Percentiles rank a stretch among this genome's conserved stretches.
Evolutionary conservation across 2,888 invertebrate species (phyloP).

Genomic region (Eumacrocentrus americanus): DNA sequence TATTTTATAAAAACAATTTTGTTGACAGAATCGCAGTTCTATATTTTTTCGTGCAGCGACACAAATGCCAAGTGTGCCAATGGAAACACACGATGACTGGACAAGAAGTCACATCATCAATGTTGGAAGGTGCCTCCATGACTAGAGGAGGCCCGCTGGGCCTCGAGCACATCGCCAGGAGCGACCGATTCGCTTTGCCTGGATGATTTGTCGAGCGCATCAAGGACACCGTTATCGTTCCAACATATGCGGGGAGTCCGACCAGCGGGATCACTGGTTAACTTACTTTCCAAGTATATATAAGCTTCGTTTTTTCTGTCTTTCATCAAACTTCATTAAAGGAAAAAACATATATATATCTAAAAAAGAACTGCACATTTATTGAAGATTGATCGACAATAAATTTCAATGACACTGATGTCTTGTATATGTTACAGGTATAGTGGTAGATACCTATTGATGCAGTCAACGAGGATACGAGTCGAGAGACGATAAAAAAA

Average conservation of each 20-base stretch:
- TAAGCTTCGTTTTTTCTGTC: not conserved
- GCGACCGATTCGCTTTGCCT: slow-evolving; percentile 41
- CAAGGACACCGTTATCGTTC: slow-evolving; percentile 50
- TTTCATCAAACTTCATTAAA: too few relatives aligned
- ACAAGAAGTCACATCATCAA: not conserved
- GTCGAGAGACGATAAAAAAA: not conserved
- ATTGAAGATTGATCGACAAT: not conserved
- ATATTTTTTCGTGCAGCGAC: too few relatives aligned
- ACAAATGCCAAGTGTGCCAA: slow-evolving; percentile 11
- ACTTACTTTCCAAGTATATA: not conserved
- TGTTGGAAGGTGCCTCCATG: not conserved
- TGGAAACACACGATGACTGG: slow-evolving; percentile 7
- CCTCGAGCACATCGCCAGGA: not conserved
- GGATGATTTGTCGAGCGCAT: slow-evolving; percentile 51
- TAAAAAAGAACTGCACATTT: too few relatives aligned
- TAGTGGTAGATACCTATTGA: too few relatives aligned
- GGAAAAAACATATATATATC: too few relatives aligned
- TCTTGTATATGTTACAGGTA: not conserved
- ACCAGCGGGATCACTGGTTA: slow-evolving; percentile 17
- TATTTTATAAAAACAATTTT: too few relatives aligned
- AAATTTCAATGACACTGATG: not conserved
- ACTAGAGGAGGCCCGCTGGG: slow-evolving; percentile 12
- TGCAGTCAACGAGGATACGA: not conserved
- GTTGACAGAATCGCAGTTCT: too few relatives aligned
- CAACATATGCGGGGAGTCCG: slow-evolving; percentile 1